Conservation (phyloP, 2,113 vertebrate species). For the Ciconia boyciana region DNA sequence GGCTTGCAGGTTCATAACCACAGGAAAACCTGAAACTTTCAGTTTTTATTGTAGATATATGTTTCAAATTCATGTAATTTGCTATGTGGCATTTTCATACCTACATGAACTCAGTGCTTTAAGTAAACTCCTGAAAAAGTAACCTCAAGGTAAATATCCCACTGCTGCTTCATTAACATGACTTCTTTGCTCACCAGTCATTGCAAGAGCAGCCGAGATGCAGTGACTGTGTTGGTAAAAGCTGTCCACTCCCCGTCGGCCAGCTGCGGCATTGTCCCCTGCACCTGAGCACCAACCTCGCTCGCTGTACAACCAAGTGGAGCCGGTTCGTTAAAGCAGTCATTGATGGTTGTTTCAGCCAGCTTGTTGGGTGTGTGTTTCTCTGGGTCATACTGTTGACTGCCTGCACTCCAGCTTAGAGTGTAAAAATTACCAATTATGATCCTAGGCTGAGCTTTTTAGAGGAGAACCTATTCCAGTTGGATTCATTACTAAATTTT, state of each 20-base stretch:
- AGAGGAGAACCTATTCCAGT: background rate
- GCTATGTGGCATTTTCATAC: background rate
- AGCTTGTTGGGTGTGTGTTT: background rate
- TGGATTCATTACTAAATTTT: background rate
- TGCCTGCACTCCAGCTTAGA: background rate
- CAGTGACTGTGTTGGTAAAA: background rate
- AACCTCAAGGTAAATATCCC: background rate
- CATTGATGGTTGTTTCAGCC: background rate
- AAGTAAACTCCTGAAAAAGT: background rate
- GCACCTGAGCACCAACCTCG: rapidly evolving
- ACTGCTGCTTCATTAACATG: rapidly evolving
- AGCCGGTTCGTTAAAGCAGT: background rate
- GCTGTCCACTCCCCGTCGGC: rapidly evolving
- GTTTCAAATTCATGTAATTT: background rate
- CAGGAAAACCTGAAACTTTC: background rate
- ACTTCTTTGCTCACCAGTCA: background rate
- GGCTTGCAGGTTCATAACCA: background rate
- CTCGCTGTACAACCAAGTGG: rapidly evolving
- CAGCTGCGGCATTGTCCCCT: background rate
- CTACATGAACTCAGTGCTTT: background rate
- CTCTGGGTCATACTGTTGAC: background rate
- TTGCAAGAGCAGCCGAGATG: rapidly evolving
- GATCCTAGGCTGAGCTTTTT: background rate
- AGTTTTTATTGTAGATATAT: background rate
- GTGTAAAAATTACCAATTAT: background rate